These are phyloP conservation scores for Chondrosia reniformis DNA, from an alignment of 37 sponge, comb jelly and placozoan species.

Conservation along the genomic window DNA sequence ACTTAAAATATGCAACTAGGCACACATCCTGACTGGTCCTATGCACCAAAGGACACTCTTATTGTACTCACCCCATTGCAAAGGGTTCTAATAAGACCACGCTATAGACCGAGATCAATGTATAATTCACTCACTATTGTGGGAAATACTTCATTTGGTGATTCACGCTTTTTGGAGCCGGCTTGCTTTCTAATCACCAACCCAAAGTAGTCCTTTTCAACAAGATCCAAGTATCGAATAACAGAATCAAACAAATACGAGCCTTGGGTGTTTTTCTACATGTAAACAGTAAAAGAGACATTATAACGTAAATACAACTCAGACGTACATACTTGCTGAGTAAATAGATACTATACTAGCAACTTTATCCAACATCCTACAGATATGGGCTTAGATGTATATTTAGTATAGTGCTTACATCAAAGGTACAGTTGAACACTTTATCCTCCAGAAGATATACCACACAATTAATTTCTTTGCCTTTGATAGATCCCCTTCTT, in stretches of 20 bases:
- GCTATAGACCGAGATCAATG: too few relatives aligned
- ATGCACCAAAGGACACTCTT: too few relatives aligned
- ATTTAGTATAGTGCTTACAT: background rate
- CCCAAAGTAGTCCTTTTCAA: constrained; percentile 94
- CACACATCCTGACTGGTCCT: too few relatives aligned
- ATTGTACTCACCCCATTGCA: too few relatives aligned
- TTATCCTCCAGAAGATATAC: constrained; percentile 9
- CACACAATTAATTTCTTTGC: background rate
- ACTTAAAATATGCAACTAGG: too few relatives aligned
- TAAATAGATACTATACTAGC: background rate
- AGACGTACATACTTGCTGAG: background rate
- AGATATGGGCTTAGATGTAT: too few relatives aligned
- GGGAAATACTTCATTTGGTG: background rate
- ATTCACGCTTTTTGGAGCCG: background rate
- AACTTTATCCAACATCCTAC: background rate
- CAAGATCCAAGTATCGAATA: constrained; percentile 55
- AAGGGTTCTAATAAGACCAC: too few relatives aligned
- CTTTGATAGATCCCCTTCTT: background rate
- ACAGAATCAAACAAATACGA: constrained; percentile 64
- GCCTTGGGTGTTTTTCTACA: constrained; percentile 64
- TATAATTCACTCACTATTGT: constrained; percentile 14
- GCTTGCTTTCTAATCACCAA: constrained; percentile 26
- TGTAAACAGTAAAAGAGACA: background rate
- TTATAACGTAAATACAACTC: background rate
- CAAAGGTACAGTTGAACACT: background rate